A percentile compares a stretch with the other conserved stretches of the same genome.
phyloP scores from a whole-genome alignment of 2,888 invertebrate species.

The Gerosis bhagava region DNA sequence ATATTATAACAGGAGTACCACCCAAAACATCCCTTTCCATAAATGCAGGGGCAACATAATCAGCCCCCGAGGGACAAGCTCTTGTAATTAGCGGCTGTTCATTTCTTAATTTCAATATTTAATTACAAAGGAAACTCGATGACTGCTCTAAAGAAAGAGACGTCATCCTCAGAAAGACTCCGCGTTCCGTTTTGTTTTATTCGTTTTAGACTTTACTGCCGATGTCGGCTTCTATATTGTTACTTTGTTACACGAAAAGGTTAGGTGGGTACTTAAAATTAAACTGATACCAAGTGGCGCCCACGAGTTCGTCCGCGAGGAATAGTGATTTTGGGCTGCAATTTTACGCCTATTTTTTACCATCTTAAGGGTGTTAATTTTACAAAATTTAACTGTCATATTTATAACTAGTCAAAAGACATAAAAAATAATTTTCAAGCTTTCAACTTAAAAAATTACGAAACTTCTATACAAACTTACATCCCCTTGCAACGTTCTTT shows the following conservation, averaged over 20 bases:
- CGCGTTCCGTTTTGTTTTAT: slow-evolving; percentile 71
- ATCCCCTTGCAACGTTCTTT: too few species aligned
- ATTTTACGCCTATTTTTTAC: too few species aligned
- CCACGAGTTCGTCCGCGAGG: too few species aligned
- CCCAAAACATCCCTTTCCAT: slow-evolving; percentile 67
- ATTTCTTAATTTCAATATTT: slow-evolving; percentile 84
- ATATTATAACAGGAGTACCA: slow-evolving; percentile 64
- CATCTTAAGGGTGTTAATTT: too few species aligned
- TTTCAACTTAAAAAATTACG: too few species aligned
- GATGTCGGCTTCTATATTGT: slow-evolving; percentile 62
- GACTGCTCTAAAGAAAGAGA: slow-evolving; percentile 73
- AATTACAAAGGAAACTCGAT: slow-evolving; percentile 83
- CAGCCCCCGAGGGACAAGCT: slow-evolving; percentile 80
- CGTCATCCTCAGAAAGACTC: slow-evolving; percentile 78
- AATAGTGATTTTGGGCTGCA: too few species aligned
- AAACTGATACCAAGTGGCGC: too few species aligned
- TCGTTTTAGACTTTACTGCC: slow-evolving; percentile 58
- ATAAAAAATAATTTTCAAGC: too few species aligned
- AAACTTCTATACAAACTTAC: too few species aligned
- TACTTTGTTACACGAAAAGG: slow-evolving; percentile 66
- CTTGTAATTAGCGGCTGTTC: slow-evolving; percentile 83
- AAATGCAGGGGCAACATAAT: slow-evolving; percentile 72
- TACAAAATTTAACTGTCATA: too few species aligned
- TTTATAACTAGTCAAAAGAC: too few species aligned
- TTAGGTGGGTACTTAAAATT: too few species aligned